Percentiles rank a stretch among this genome's conserved stretches.
Evolutionary conservation across 2,888 invertebrate species (phyloP).

Genomic region (Acanthococcus lagerstroemiae): DNA sequence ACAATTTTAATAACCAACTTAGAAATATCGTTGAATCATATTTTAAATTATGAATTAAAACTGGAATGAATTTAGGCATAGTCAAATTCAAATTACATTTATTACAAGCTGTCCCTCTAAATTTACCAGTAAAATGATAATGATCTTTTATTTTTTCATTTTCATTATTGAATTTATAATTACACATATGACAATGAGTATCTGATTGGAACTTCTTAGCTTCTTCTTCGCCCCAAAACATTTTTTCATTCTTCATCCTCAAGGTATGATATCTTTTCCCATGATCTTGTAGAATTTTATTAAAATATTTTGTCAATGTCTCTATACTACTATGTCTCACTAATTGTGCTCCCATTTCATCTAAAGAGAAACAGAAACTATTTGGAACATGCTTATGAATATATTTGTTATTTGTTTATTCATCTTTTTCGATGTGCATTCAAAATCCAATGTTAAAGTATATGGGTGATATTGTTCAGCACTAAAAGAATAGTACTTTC

Average conservation of each 20-base stretch:
- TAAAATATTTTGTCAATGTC: conserved; percentile 1
- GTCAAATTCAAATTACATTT: conserved; percentile 40
- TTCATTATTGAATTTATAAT: not conserved
- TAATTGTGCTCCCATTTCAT: conserved; percentile 10
- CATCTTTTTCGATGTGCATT: conserved; percentile 7
- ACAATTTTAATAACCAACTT: not conserved
- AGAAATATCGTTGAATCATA: conserved; percentile 1
- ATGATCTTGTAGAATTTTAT: not conserved
- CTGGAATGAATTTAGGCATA: conserved; percentile 37
- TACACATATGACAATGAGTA: conserved; percentile 11
- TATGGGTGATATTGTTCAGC: conserved; percentile 12
- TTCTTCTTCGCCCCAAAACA: conserved; percentile 7
- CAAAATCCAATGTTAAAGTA: conserved; percentile 7
- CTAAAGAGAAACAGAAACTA: not conserved
- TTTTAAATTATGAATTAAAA: conserved; percentile 39
- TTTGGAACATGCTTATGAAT: not conserved
- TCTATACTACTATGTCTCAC: conserved; percentile 3
- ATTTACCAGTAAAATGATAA: conserved; percentile 36
- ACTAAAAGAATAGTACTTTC: conserved; percentile 7
- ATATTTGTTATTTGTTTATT: not conserved
- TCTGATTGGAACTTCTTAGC: conserved; percentile 1
- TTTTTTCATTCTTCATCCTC: conserved; percentile 13
- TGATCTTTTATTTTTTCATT: conserved; percentile 10
- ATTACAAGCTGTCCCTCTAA: conserved; percentile 37
- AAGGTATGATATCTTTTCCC: conserved; percentile 9